These are phyloP conservation scores for Odontamblyopus rebecca DNA, from an alignment of 2,797 vertebrate genomes.

Conservation along the genomic window DNA sequence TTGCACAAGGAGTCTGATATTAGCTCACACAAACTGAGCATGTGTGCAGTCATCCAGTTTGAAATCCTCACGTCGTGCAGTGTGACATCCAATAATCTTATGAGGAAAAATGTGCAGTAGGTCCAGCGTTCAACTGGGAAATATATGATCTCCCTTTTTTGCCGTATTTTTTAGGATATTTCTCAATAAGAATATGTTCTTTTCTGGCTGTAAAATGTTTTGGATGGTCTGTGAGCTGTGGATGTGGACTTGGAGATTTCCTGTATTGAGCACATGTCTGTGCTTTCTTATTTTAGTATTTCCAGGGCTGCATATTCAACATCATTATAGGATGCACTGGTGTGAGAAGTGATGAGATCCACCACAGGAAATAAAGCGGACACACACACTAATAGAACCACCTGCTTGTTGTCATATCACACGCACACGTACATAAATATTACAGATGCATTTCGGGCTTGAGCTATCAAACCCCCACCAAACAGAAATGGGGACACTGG, in stretches of 20 bases:
- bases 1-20: too few relatives aligned
- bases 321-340: slow-evolving; percentile 33
- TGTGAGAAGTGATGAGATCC: slow-evolving; percentile 37
- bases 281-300: background rate
- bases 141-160: too few relatives aligned
- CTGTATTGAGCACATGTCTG: background rate
- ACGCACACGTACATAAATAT: slow-evolving; percentile 48
- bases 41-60: too few relatives aligned
- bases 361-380: slow-evolving; percentile 20
- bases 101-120: too few relatives aligned
- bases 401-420: slow-evolving; percentile 50
- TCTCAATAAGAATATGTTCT: too few relatives aligned
- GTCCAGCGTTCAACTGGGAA: too few relatives aligned
- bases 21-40: too few relatives aligned
- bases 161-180: too few relatives aligned
- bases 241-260: background rate
- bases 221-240: background rate
- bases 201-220: too few relatives aligned
- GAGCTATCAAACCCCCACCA: slow-evolving; percentile 38
- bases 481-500: slow-evolving; percentile 35
- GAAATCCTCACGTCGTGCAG: too few relatives aligned
- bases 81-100: too few relatives aligned
- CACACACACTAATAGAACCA: slow-evolving; percentile 18
- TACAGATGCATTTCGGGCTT: slow-evolving; percentile 53
- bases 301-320: slow-evolving; percentile 11